Evolutionary conservation across 2,888 invertebrate species (phyloP).

Genomic region (Meiosimyza platycephala): DNA sequence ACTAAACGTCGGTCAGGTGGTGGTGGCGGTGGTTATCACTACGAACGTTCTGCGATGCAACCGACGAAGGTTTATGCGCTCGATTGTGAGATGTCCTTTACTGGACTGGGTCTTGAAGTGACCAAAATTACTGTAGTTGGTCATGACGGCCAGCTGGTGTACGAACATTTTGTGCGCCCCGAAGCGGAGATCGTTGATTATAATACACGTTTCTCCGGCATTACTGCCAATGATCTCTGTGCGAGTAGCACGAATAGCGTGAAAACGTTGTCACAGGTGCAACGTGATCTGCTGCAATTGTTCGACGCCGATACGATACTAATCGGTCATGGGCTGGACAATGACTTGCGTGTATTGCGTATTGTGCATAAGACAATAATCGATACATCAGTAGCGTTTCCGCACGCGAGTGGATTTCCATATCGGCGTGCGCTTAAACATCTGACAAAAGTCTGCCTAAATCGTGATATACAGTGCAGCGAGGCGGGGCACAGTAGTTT

Average conservation of each 20-base stretch:
- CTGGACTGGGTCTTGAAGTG: constrained; percentile 85
- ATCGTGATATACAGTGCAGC: constrained; percentile 83
- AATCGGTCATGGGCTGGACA: constrained; percentile 95
- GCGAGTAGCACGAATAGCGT: constrained; percentile 70
- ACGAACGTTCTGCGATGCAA: not conserved
- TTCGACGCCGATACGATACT: constrained; percentile 87
- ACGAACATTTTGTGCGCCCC: constrained; percentile 88
- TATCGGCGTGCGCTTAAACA: constrained; percentile 85
- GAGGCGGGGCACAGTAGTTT: constrained; percentile 86
- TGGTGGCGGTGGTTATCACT: not conserved
- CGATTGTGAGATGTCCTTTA: constrained; percentile 98
- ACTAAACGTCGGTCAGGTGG: constrained; percentile 64
- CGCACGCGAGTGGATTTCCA: constrained; percentile 86
- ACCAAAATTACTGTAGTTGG: constrained; percentile 88
- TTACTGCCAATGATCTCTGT: constrained; percentile 75
- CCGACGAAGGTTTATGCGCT: constrained; percentile 76
- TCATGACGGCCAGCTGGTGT: constrained; percentile 79
- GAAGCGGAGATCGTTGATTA: constrained; percentile 87
- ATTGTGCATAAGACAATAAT: constrained; percentile 86
- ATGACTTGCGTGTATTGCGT: constrained; percentile 88
- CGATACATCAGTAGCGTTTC: constrained; percentile 91
- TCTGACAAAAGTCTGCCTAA: constrained; percentile 78
- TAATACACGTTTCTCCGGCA: constrained; percentile 96
- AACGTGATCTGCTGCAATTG: constrained; percentile 84
- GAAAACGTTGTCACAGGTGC: constrained; percentile 82